Percentiles rank a stretch among this genome's conserved stretches.
Evolutionary conservation across 2,888 invertebrate genomes (phyloP).

Genomic region (Leptarthrus brevirostris): DNA sequence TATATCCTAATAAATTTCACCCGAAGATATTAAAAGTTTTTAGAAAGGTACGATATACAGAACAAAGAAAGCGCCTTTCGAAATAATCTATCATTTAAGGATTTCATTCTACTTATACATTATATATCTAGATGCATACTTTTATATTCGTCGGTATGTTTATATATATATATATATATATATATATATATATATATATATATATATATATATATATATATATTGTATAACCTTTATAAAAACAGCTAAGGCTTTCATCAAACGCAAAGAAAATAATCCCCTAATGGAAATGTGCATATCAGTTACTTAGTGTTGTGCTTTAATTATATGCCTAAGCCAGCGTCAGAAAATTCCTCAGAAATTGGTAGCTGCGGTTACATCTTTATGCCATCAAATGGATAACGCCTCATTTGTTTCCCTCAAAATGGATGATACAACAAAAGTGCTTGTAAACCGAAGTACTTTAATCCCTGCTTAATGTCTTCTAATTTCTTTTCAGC

Average conservation of each 20-base stretch:
- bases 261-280: no score
- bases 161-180: no score
- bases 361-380: background rate
- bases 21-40: conserved; percentile 1
- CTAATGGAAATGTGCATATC: background rate
- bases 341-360: conserved; percentile 3
- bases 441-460: conserved; percentile 10
- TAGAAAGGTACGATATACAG: background rate
- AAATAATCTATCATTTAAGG: no score
- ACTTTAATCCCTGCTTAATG: conserved; percentile 35
- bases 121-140: no score
- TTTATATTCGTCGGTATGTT: no score
- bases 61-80: no score
- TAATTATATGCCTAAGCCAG: background rate
- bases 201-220: no score
- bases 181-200: no score
- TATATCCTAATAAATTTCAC: conserved; percentile 28
- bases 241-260: no score
- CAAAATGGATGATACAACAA: conserved; percentile 30
- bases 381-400: conserved; percentile 23
- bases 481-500: conserved; percentile 35
- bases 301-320: background rate
- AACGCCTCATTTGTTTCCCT: conserved; percentile 26
- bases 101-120: no score
- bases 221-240: no score